Base-by-base conservation (phyloP, 2,797 vertebrate genomes). In the Coregonus sp. region DNA sequence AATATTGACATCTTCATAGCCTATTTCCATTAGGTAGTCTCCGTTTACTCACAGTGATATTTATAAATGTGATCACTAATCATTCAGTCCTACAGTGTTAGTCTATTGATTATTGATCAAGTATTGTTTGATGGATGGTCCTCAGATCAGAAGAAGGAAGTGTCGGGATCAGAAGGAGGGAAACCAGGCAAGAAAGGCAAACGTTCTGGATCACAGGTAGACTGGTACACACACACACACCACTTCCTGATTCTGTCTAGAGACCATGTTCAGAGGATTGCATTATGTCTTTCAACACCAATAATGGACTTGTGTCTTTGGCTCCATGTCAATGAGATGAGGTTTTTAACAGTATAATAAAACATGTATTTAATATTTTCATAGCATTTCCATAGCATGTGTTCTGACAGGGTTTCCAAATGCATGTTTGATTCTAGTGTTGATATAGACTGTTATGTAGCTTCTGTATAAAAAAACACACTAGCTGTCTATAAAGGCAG, bases 151-250 rank as follows among this genome's bases (percentile, higher is more conserved):
- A 97, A 96, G 95, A 98, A 97, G 94, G 97, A 98, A 91, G 94
- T 95, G 93, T 96, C 97, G 96, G 96, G 97, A 94, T 94, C 96
- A 81, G 98, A 99, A 95, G 98, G 96, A 94, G 98, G 97, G 91
- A 99, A 99, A 95, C 92, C 95, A 82, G 95, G 95, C 90, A 97
- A 99, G 94, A 98, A 96, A 94, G 93, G 95, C 87, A 99, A 98
- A 97, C 94, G 95, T 93, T 96, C 97, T 93, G 96, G 95, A 94
- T 96, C 96, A 11, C 98, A 99, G 98, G 98, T 99, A 98, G 91
- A 9, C 37, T 40, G 35, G n/a, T 61, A 40, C 37, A 40, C 14
- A 54, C 5, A 12, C 25, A 20, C n/a, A 68, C 67, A 37, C 35
- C 78, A 33, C 85, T 84, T 81, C 80, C 81, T 82, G 35, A 20